Conservation (phyloP, 2,113 vertebrate genomes). For the Plotosus lineatus region DNA sequence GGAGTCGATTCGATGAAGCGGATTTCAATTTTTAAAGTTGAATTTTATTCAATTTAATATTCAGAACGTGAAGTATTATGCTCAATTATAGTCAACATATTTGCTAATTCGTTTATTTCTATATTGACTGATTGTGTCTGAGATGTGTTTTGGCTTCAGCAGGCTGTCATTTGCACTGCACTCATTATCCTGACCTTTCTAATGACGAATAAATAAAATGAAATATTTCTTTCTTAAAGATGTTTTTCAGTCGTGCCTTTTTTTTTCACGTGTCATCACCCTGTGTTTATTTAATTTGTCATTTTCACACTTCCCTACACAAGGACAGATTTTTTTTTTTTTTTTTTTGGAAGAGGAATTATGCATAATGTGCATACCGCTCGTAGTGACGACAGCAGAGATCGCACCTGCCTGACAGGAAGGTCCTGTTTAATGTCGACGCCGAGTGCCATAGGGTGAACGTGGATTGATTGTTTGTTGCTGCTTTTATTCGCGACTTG, state of each 20-base stretch:
- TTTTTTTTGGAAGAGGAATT: not conserved
- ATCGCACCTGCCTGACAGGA: conserved; percentile 22
- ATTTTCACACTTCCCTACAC: too few relatives aligned
- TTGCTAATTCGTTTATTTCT: conserved; percentile 7
- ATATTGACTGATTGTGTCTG: not conserved
- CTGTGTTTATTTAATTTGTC: too few relatives aligned
- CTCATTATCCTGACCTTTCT: not conserved
- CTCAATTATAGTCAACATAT: not conserved
- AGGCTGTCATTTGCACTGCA: not conserved
- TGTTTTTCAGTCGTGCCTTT: not conserved
- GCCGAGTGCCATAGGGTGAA: not conserved
- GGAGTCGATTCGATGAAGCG: not conserved
- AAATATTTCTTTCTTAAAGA: not conserved
- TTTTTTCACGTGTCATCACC: not conserved
- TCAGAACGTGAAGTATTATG: not conserved
- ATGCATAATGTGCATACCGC: too few relatives aligned
- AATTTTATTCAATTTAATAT: not conserved
- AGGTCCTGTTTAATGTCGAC: conserved; percentile 24
- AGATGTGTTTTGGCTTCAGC: too few relatives aligned
- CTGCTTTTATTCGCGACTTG: not conserved
- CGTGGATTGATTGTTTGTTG: not conserved
- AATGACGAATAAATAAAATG: conserved; percentile 6
- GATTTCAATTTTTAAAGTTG: not conserved
- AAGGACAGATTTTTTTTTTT: not conserved
- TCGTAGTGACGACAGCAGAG: not conserved